These are phyloP conservation scores for Eulithis prunata DNA, from an alignment of 2,888 invertebrate genomes.

Conservation along the genomic window DNA sequence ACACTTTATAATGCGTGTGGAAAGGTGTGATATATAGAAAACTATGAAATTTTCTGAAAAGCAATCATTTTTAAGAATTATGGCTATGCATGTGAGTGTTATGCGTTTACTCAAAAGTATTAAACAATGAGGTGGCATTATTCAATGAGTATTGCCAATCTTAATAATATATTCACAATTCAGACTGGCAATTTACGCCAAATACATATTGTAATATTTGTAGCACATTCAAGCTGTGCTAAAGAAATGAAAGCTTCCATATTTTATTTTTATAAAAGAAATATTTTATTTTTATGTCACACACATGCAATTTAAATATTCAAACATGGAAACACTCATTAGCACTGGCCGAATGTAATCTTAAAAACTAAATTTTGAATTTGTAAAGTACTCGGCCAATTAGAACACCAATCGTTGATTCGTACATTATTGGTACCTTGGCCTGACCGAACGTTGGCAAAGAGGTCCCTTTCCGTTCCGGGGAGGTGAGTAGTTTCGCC, in stretches of 20 bases:
- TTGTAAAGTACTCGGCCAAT: constrained; percentile 80
- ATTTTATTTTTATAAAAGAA: not conserved
- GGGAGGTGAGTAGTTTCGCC: constrained; percentile 90
- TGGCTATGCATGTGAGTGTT: constrained; percentile 9
- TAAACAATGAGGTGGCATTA: constrained; percentile 61
- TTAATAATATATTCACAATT: constrained; percentile 37
- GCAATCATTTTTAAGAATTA: constrained; percentile 2
- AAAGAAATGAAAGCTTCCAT: constrained; percentile 13
- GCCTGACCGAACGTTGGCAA: constrained; percentile 82
- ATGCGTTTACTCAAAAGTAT: constrained; percentile 12
- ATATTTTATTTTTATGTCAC: not conserved
- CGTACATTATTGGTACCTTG: constrained; percentile 76
- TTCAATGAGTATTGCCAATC: constrained; percentile 77
- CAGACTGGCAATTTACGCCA: constrained; percentile 21
- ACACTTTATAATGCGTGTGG: too few species aligned
- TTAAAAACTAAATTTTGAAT: constrained; percentile 81
- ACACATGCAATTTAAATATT: not conserved
- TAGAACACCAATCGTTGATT: constrained; percentile 75
- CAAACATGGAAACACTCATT: constrained; percentile 16
- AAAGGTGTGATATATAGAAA: too few species aligned
- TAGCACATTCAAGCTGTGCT: constrained; percentile 24
- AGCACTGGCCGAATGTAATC: constrained; percentile 40
- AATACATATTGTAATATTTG: constrained; percentile 1
- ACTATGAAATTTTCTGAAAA: not conserved
- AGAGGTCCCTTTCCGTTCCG: constrained; percentile 78